phyloP scores from a whole-genome alignment of 2,888 invertebrate genomes.

The Platycheirus albimanus region DNA sequence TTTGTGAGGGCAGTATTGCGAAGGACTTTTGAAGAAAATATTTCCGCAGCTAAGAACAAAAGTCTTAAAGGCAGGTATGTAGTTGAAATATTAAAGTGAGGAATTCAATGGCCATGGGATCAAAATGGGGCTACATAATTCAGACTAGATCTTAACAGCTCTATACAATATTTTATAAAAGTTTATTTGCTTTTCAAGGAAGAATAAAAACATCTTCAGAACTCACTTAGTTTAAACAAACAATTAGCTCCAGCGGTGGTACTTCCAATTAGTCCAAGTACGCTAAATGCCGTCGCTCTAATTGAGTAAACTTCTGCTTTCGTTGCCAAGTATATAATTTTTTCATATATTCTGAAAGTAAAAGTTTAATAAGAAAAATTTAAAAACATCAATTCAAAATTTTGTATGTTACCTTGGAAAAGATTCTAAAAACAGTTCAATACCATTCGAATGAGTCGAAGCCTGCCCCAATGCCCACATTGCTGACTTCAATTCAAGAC shows the following conservation, averaged over 20 bases:
- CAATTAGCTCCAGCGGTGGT: conserved; percentile 92
- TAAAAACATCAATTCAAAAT: no score
- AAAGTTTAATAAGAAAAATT: neutral
- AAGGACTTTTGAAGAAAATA: no score
- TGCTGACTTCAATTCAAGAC: conserved; percentile 92
- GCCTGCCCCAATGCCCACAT: conserved; percentile 95
- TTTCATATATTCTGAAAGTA: conserved; percentile 80
- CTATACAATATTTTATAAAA: no score
- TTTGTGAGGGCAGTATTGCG: no score
- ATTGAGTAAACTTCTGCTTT: conserved; percentile 93
- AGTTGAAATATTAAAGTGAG: no score
- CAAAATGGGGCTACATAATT: no score
- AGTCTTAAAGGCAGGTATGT: no score
- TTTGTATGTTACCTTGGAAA: conserved; percentile 80
- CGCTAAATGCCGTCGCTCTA: conserved; percentile 94
- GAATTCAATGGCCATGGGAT: no score
- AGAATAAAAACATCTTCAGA: no score
- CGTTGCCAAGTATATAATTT: conserved; percentile 88
- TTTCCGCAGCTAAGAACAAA: no score
- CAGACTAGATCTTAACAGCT: no score
- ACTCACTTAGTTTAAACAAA: conserved; percentile 87
- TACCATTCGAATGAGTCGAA: conserved; percentile 89
- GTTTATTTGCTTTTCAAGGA: no score
- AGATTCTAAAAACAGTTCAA: conserved; percentile 86
- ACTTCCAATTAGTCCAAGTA: conserved; percentile 90